Evolutionary conservation across 2,113 vertebrate species (phyloP), one percentile per base, ranked within the genome.

Genomic region (Catharus fuscescens): DNA sequence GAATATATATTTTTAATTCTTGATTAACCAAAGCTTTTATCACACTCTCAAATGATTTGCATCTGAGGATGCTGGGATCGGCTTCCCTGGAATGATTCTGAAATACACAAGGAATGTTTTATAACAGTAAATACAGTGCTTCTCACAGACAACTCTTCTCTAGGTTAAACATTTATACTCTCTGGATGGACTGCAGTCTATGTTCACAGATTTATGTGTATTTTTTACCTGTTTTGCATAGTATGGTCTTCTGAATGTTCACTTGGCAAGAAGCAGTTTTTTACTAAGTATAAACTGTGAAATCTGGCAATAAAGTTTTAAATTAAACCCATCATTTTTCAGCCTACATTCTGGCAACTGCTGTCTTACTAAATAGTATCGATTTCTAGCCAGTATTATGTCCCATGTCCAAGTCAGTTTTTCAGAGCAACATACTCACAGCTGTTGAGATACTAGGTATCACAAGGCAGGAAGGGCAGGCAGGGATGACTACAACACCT

Each of bases 221-320:
- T 86, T 95, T 95, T 95, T 96, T 71, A 83, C 74, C 42, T 78
- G 29, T 91, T 91, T 95, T 92, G 38, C 71, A 88, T 85, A 90
- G 79, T 85, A 70, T 80, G 71, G 67, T 88, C 88, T 90, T 80
- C 81, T 90, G 67, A 88, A 90, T 88, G 60, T 94, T 96, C 82
- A 62, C 59, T 90, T 93, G 71, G 81, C 88, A 90, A 93, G 71
- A 73, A 92, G 77, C 74, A 73, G 62, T 52, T 91, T 80, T 52
- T 93, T 95, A 67, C 92, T 93, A 91, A 95, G 86, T 85, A 84
- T 87, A 47, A 92, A 94, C 79, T 91, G 95, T 88, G 93, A 95
- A 95, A 96, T 91, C 91, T 90, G 91, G 91, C 90, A 91, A 91
- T 38, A 79, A 96, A 91, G 60, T 72, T 91, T 96, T 89, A 95